phyloP scores from a whole-genome alignment of 2,797 vertebrate genomes.

The Anguilla megastoma region DNA sequence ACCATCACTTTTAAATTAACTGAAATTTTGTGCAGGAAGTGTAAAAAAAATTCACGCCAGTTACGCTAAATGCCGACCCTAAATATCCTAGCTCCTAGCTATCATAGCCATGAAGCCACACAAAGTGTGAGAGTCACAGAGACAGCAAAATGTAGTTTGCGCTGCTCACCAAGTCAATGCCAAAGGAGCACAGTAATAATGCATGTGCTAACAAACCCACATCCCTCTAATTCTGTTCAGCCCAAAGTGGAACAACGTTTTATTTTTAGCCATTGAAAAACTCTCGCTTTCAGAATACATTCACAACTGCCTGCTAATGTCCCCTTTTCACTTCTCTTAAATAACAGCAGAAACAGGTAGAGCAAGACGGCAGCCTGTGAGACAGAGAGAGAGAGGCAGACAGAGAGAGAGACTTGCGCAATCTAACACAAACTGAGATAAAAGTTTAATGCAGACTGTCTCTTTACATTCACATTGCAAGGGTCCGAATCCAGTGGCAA shows the following conservation, averaged over 20 bases:
- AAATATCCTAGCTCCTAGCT: not conserved
- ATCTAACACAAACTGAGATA: not conserved
- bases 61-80: not conserved
- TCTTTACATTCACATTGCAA: not conserved
- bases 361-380: not conserved
- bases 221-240: not conserved
- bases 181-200: not conserved
- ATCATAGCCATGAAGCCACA: not conserved
- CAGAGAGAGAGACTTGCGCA: not conserved
- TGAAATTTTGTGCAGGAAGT: not conserved
- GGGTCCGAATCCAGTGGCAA: not conserved
- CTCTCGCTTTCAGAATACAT: constrained; percentile 60
- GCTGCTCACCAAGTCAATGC: not conserved
- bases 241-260: constrained; percentile 31
- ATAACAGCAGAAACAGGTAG: not conserved
- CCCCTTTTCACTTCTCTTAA: constrained; percentile 1
- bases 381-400: not conserved
- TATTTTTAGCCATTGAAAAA: constrained; percentile 57
- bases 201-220: not conserved
- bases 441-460: not conserved
- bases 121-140: not conserved
- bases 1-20: not conserved
- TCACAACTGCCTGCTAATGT: constrained; percentile 26
- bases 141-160: not conserved
- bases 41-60: not conserved